Evolutionary conservation across 1,140 invertebrate species (phyloP), one percentile per base, ranked within the genome.

Genomic region (Chrysoperla carnea): DNA sequence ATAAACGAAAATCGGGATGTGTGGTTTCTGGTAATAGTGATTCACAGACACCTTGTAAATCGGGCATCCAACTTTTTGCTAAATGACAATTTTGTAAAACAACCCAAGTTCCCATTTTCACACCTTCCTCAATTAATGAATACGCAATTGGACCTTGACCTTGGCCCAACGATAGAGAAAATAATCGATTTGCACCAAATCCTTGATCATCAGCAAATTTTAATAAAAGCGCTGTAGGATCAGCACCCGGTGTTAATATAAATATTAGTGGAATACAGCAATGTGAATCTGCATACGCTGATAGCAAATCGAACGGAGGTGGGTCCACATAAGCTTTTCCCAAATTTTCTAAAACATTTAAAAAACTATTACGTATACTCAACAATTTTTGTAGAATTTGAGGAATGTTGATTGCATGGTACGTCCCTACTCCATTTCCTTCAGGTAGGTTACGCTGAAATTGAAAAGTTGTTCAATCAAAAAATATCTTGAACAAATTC

Each of bases 21-120:
- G 83, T 88, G 0, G 75, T 71, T 40, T 84, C 80, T 0, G 79
- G 70, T 6, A 73, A 64, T 2, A 94, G 57, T 37, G 78, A 73
- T 60, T 93, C 83, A 56, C 84, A 88, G 39, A 89, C 73, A 59
- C 70, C 78, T 60, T 90, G 85, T 17, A 91, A 60, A 15, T 70
- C 75, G 0, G 79, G 76, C 90, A 96, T 93, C 76, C 89, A 96
- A 52, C 85, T 89, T 47, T 87, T 84, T 0, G 90, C 91, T 46
- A 97, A 65, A 60, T 96, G 92, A 60, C 92, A 96, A 62, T 97
- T 97, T 64, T 97, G 91, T 11, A 97, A 62, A 15, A 94, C 74
- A 0, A 96, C 84, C 93, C 92, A 97, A 40, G 78, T 77, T 17
- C 88, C 88, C 41, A 69, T 72, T 49, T 78, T 79, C 0, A 82